Base-by-base conservation (phyloP, 2,113 vertebrate genomes). In the Gasterosteus nipponicus region DNA sequence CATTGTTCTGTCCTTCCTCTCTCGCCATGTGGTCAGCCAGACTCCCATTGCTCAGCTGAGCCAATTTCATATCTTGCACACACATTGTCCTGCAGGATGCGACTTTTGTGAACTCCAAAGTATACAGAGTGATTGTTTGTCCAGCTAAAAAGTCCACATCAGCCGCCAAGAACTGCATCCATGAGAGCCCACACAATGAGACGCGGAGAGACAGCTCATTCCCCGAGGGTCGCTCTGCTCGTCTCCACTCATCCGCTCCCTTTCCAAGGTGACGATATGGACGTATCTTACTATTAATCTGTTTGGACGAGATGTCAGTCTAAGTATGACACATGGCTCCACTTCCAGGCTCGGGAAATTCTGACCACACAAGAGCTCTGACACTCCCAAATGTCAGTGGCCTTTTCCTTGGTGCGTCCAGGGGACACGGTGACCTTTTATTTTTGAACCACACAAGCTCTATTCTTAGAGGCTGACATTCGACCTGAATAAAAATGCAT, bases 1-100 rank as follows among this genome's bases (percentile, higher is more conserved):
- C 82, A 93, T 93, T 93, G 90, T 93, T 90, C 83, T 78, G 83
- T 75, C 80, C 80, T 90, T 89, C 85, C 87, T 51, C 67, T 83
- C 29, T n/a, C 1, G 16, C 72, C 81, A 29, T 62, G 53, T 3
- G 54, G 33, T 18, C 58, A 4, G 33, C 57, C 49, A 49, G 64
- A 63, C 49, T 64, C 59, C 26, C 29, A n/a, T 73, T 16, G 12
- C 49, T 75, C 60, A 26, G 15, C 22, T 68, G 58, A 29, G 70
- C 59, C 63, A 66, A 85, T 78, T 49, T 64, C 79, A 44, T 88
- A 89, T 89, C 88, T 89, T 9, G 1, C 38, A 11, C 60, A 44
- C 77, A 62, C 83, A 88, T 58, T 76, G 19, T 39, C 77, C 77
- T 81, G 51, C 85, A 89, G 92, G 91, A 93, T 86, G 89, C 87